These are phyloP conservation scores for Malaclemys terrapin DNA, from an alignment of 2,113 vertebrate genomes.

Conservation along the genomic window DNA sequence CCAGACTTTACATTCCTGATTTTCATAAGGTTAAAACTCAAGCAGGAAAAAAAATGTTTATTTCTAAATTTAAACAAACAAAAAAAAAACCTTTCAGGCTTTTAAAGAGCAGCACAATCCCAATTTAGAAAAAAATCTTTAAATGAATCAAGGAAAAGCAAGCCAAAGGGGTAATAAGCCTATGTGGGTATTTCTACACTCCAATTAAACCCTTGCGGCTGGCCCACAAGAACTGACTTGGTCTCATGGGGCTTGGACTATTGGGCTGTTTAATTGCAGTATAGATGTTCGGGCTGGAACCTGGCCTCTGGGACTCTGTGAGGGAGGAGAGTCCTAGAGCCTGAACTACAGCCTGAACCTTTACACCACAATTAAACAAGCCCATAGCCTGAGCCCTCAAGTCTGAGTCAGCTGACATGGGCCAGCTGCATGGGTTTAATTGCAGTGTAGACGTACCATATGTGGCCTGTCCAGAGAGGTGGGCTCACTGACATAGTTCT, in stretches of 20 bases:
- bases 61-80: too few species aligned
- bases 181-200: not conserved
- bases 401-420: too few species aligned
- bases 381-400: not conserved
- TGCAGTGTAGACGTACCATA: not conserved
- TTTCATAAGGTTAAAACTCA: not conserved
- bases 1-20: not conserved
- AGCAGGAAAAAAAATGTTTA: too few species aligned
- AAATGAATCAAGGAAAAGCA: too few species aligned
- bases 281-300: not conserved
- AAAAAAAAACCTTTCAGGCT: too few species aligned
- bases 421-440: not conserved
- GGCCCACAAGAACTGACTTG: not conserved
- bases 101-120: not conserved
- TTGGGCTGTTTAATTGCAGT: not conserved
- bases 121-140: not conserved
- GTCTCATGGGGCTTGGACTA: not conserved
- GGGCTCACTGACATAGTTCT: not conserved
- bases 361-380: not conserved
- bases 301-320: not conserved
- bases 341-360: not conserved
- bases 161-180: too few species aligned
- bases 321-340: not conserved
- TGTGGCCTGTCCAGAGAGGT: not conserved
- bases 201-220: not conserved